phyloP scores from a whole-genome alignment of 2,113 vertebrate species.

The Amazona vittata region DNA sequence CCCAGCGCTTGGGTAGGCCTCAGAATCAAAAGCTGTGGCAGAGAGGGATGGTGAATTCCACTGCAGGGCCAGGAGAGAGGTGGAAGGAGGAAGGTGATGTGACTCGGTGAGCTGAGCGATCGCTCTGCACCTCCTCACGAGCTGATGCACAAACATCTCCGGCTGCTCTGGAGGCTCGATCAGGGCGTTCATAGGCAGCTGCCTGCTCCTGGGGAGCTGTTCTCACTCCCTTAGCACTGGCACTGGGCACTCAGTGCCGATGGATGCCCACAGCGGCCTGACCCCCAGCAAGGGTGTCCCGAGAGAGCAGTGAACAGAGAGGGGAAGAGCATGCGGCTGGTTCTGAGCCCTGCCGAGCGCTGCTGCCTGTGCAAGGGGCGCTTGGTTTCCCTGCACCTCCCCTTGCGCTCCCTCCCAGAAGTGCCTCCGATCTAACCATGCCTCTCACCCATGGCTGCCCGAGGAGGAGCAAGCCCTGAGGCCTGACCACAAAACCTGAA shows the following conservation, averaged over 20 bases:
- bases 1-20: not conserved
- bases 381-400: not conserved
- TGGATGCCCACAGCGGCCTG: not conserved
- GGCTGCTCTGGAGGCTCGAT: not conserved
- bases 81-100: not conserved
- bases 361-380: fast-evolving
- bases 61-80: not conserved
- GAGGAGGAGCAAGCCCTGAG: not conserved
- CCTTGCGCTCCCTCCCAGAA: fast-evolving
- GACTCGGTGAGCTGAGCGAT: not conserved
- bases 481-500: not conserved
- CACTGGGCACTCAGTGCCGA: fast-evolving
- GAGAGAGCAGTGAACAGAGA: not conserved
- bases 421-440: not conserved
- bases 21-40: not conserved
- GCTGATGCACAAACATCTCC: fast-evolving
- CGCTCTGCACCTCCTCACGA: not conserved
- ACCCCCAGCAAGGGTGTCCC: not conserved
- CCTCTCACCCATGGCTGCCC: not conserved
- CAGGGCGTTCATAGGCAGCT: not conserved
- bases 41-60: not conserved
- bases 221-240: not conserved
- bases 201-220: not conserved
- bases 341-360: not conserved
- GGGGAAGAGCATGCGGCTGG: not conserved